Base-by-base conservation (phyloP, 2,888 invertebrate species). In the Linnaemya tessellans region DNA sequence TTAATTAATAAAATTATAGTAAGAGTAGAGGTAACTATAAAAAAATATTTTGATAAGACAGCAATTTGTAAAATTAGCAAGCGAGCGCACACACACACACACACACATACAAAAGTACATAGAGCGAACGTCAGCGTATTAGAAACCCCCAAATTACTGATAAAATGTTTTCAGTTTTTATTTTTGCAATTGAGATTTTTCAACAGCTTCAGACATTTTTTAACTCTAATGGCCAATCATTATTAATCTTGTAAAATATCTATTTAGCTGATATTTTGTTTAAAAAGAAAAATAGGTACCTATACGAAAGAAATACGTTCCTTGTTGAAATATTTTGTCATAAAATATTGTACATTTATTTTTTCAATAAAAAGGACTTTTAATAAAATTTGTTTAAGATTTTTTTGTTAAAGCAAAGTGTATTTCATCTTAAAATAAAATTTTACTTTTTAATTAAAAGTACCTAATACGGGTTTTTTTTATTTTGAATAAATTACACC, bases 31-130 rank as follows among this genome's bases (percentile, higher is more conserved):
- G 11, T 46, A 46, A n/a, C 43, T 20, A 49, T 49, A 49, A 56
- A 25, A n/a, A 56, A 58, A 58, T 0, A 58, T 46, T 46, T 46
- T 60, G 60, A 73, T 73, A 73, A 73, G 60, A 60, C 22, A 43
- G 18, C 30, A 13, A 35, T 5, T 70, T 25, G 38, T 49, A 25
- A 49, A 73, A 60, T 73, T 73, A 46, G 30, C 10, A n/a, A n/a
- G n/a, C n/a, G n/a, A n/a, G n/a, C n/a, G n/a, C n/a, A n/a, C n/a
- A n/a, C 9, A 7, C 38, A 9, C 5, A 9, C 38, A 30, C 38
- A 38, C 7, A 38, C 38, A 54, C 1, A 11, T 9, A 64, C 15
- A 64, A 2, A 22, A 2, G 13, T 15, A 43, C 43, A 22, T 15
- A 30, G 5, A 3, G 30, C 30, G 30, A 30, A 30, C 30, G 30